These are phyloP conservation scores for Myrmophylax atrothorax DNA, from an alignment of 2,113 vertebrate genomes.

Conservation along the genomic window DNA sequence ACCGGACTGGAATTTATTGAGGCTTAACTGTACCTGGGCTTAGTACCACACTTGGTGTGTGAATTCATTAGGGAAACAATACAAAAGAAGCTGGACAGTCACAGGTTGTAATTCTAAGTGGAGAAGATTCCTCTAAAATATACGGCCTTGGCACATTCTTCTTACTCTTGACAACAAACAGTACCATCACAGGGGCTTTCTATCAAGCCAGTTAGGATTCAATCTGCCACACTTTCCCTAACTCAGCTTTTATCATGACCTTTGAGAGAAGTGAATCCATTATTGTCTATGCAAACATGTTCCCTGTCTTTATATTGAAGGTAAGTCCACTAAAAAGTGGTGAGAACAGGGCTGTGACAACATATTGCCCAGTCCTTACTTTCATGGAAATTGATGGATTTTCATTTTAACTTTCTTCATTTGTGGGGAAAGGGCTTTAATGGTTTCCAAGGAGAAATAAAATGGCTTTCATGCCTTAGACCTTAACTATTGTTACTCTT, in stretches of 20 bases:
- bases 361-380: not conserved
- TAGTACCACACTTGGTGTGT: not conserved
- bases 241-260: not conserved
- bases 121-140: not conserved
- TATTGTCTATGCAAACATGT: not conserved
- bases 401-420: not conserved
- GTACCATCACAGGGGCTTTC: not conserved
- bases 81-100: not conserved
- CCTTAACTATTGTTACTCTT: not conserved
- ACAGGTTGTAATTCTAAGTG: not conserved
- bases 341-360: not conserved
- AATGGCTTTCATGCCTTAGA: not conserved
- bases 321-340: not conserved
- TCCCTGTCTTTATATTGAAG: not conserved
- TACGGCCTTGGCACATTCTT: not conserved
- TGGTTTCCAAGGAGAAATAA: not conserved
- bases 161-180: not conserved
- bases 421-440: not conserved
- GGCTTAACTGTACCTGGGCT: not conserved
- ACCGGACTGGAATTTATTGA: not conserved
- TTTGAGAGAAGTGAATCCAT: not conserved
- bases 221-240: not conserved
- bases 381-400: not conserved
- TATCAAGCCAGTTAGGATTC: not conserved
- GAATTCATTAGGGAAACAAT: not conserved